Evolutionary conservation across 2,113 vertebrate species (phyloP), one percentile per base, ranked within the genome.

Genomic region (Brachyhypopomus gauderio): DNA sequence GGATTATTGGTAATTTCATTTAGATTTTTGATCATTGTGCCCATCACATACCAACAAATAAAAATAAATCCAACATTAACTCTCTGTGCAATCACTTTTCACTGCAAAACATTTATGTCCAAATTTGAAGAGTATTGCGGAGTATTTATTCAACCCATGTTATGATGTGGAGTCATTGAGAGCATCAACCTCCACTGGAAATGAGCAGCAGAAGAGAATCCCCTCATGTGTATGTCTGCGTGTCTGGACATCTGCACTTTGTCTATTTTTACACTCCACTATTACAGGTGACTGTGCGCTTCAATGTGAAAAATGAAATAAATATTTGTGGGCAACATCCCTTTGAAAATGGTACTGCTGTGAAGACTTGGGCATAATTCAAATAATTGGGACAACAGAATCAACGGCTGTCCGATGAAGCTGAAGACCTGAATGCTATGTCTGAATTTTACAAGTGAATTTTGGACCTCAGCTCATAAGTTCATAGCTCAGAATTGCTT

Each of bases 41-140:
- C 30, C 30, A 30, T 3, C 30, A 30, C 30, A 2, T 3, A 30
- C 30, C 30, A 30, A 30, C 30, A 30, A 30, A 30, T 30, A 30
- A 30, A 30, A 30, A 59, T 8, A 76, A 66, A 64, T 38, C 30
- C 70, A 48, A 11, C 20, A 23, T 23, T 0, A 16, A 8, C 48
- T 30, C 71, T 38, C 11, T 45, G 55, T n/a, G 9, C 55, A 41
- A 41, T 59, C n/a, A 48, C 69, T 59, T 30, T 70, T 78, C 66
- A 41, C 27, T 23, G 36, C 66, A 41, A 59, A 71, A 3, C 64
- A n/a, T 20, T 38, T 64, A 2, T 62, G 23, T 38, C 20, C 19
- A 36, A 9, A 3, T 0, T 25, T 58, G 22, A 11, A 25, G 30
- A 58, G 12, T 30, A 30, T 25, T 27, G 17, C 20, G n/a, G n/a